Evolutionary conservation across 2,113 vertebrate genomes (phyloP), one percentile per base, ranked within the genome.

Genomic region (Myanophis thanlyinensis): DNA sequence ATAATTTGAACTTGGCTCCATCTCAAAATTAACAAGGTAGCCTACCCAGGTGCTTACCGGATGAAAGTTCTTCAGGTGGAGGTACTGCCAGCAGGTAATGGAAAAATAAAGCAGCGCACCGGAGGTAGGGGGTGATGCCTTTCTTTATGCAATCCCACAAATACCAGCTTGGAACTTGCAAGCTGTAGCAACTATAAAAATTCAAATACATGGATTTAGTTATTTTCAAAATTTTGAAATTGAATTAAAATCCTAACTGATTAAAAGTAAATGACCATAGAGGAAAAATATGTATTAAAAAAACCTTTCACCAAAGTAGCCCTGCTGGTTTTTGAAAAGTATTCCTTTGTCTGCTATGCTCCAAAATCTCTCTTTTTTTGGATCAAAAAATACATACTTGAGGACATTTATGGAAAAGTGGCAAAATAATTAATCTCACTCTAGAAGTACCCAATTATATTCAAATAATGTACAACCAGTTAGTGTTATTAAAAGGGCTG

Each of bases 21-120:
- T 46, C 59, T 51, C 84, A 53, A 23, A 13, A 23, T 73, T 44
- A 51, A 18, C 40, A 44, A 25, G 22, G 89, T 0, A 52, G 53
- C 85, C 9, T 35, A 62, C 91, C 92, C 52, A 96, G 35, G 49
- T 91, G 96, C 93, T 98, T 97, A 98, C 98, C 97, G 92, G 97
- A 96, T 49, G 96, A 90, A 51, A 99, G 98, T 44, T 99, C 98
- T 96, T 99, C 98, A 51, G 99, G 99, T 67, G 99, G 98, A 93
- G 98, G 97, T n/a, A 99, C 98, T 97, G 98, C 98, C 93, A 99
- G 98, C 95, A 99, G 98, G 96, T 98, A 99, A 96, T 98, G 98
- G 96, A 99, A 99, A 96, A 99, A 99, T 52, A 99, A 96, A 91
- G 98, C 98, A 94, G 99, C 98, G 93, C 98, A 98, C 92, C 99